Conservation (phyloP, 1,140 invertebrate species). For the Coelopa frigida region DNA sequence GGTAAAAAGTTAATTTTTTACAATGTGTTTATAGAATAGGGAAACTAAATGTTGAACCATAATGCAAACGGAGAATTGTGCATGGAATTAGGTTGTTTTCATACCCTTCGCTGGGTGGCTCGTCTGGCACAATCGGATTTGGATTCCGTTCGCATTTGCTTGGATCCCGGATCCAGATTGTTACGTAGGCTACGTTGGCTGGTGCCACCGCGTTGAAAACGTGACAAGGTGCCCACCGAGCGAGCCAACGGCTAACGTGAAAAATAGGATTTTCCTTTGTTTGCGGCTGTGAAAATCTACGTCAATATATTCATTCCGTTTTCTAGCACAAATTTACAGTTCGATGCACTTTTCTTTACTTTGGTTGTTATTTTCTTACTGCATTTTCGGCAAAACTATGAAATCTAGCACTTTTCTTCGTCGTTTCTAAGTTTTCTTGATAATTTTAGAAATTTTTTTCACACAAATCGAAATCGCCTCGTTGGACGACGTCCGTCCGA, state of each 20-base stretch:
- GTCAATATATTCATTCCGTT: constrained; percentile 12
- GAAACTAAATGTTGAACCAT: too few species aligned
- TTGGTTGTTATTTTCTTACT: not conserved
- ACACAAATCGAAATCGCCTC: constrained; percentile 8
- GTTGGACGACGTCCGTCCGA: constrained; percentile 8
- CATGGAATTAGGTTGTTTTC: not conserved
- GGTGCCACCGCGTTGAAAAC: not conserved
- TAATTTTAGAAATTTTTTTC: not conserved
- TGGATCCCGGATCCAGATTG: not conserved
- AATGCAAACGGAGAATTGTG: not conserved
- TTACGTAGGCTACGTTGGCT: too few species aligned
- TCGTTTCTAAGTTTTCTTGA: not conserved
- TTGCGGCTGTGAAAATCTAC: constrained; percentile 3
- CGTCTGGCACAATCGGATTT: not conserved
- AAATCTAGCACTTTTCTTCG: not conserved
- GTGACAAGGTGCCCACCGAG: not conserved
- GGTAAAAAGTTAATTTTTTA: too few species aligned
- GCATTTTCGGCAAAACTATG: not conserved
- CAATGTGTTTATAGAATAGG: too few species aligned
- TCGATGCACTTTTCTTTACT: too few species aligned
- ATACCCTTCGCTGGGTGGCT: not conserved
- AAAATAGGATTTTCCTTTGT: constrained; percentile 2
- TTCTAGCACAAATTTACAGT: too few species aligned
- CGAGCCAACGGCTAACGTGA: not conserved
- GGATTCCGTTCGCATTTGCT: not conserved